Evolutionary conservation across 2,888 invertebrate species (phyloP).

Genomic region (Drosophila longiperda): DNA sequence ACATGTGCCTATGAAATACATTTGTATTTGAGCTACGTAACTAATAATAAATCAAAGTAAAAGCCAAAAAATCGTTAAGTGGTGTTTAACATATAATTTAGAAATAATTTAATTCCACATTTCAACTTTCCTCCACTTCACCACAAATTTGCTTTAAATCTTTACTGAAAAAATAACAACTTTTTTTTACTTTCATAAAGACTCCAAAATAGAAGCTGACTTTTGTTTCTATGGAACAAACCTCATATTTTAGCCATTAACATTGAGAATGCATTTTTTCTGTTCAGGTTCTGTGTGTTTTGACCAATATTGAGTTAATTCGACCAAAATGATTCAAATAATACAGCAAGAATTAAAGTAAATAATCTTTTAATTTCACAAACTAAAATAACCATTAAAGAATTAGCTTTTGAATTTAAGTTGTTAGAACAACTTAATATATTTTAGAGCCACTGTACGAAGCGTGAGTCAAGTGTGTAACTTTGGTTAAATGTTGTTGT

Average conservation of each 20-base stretch:
- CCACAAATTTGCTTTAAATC: background rate
- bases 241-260: background rate
- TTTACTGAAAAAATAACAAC: background rate
- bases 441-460: constrained; percentile 35
- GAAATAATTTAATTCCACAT: background rate
- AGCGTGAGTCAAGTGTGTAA: constrained; percentile 52
- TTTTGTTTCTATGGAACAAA: background rate
- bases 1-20: background rate
- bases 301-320: background rate
- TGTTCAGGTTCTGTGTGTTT: background rate
- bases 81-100: background rate
- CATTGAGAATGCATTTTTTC: background rate
- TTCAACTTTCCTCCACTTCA: background rate
- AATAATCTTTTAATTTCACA: background rate
- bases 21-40: background rate
- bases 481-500: constrained; percentile 18
- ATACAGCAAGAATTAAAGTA: background rate
- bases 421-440: constrained; percentile 19
- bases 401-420: constrained; percentile 46
- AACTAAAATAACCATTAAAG: constrained; percentile 31
- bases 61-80: background rate
- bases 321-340: background rate
- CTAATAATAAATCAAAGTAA: background rate
- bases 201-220: background rate
- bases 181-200: background rate